Conservation (phyloP, 2,113 vertebrate species). For the Nothobranchius kuhntae region DNA sequence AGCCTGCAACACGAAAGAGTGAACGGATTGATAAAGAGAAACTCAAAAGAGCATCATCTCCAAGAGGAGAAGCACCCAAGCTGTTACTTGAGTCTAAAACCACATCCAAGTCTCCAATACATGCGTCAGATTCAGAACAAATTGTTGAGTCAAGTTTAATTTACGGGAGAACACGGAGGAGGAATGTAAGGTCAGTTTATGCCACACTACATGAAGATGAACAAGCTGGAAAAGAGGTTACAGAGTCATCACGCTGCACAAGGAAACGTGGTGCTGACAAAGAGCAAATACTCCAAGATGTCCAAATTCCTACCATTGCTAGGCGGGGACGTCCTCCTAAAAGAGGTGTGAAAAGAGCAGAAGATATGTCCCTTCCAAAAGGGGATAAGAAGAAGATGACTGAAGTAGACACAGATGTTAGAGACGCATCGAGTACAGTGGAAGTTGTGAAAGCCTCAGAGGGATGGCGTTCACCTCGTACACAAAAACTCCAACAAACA, state of each 20-base stretch:
- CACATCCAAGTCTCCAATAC: slow-evolving; percentile 86
- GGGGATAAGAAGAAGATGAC: slow-evolving; percentile 74
- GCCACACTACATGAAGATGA: slow-evolving; percentile 89
- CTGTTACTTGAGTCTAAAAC: slow-evolving; percentile 82
- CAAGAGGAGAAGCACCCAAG: slow-evolving; percentile 85
- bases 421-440: slow-evolving; percentile 78
- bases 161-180: slow-evolving; percentile 87
- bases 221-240: slow-evolving; percentile 82
- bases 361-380: slow-evolving; percentile 85
- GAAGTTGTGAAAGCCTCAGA: slow-evolving; percentile 79
- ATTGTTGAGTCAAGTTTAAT: slow-evolving; percentile 85
- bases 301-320: slow-evolving; percentile 71
- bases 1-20: slow-evolving; percentile 91
- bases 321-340: slow-evolving; percentile 93
- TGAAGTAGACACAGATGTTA: slow-evolving; percentile 83
- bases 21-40: slow-evolving; percentile 96
- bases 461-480: slow-evolving; percentile 80
- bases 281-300: slow-evolving; percentile 83
- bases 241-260: slow-evolving; percentile 85
- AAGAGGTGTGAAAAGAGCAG: slow-evolving; percentile 83
- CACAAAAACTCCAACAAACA: slow-evolving; percentile 82
- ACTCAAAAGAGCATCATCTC: slow-evolving; percentile 87
- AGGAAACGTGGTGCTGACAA: slow-evolving; percentile 88
- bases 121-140: slow-evolving; percentile 82
- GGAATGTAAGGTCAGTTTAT: slow-evolving; percentile 94